A percentile compares a stretch with the other conserved stretches of the same genome.
These are phyloP conservation scores for Leucoraja ocellata DNA, from an alignment of 2,797 vertebrate species.

Conservation along the genomic window DNA sequence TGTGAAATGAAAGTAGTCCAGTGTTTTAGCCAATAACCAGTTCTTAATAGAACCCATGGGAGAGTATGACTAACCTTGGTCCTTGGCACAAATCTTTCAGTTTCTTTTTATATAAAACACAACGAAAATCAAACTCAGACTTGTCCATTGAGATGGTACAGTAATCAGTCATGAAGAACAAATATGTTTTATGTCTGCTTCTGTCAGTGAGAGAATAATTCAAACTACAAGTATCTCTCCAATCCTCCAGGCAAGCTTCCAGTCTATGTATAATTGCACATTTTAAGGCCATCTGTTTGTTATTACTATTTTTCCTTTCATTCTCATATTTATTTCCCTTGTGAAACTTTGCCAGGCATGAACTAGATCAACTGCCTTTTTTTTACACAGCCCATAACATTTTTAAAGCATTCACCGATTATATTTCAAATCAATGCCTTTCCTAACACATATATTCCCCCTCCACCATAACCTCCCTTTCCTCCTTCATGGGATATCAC, in stretches of 20 bases:
- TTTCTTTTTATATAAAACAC: conserved; percentile 31
- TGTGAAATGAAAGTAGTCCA: conserved; percentile 22
- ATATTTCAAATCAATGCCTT: conserved; percentile 3
- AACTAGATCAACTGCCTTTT: conserved; percentile 22
- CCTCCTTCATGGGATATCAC: conserved; percentile 9
- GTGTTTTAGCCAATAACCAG: conserved; percentile 18
- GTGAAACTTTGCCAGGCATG: conserved; percentile 30
- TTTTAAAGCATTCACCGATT: conserved; percentile 22
- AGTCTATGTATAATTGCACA: conserved; percentile 30
- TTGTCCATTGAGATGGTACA: conserved; percentile 35
- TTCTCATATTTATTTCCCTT: conserved; percentile 34
- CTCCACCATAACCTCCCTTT: not conserved
- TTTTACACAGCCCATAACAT: conserved; percentile 21
- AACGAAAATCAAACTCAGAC: conserved; percentile 33
- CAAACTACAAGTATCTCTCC: conserved; percentile 35
- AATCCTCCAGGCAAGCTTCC: conserved; percentile 36
- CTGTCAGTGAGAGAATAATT: conserved; percentile 24
- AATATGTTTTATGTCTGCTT: conserved; percentile 38
- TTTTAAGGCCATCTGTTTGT: conserved; percentile 33
- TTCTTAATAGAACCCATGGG: conserved; percentile 7
- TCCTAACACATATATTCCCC: not conserved
- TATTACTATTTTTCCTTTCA: conserved; percentile 34
- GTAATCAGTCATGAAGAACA: conserved; percentile 38
- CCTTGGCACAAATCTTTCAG: conserved; percentile 17
- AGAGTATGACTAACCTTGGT: conserved; percentile 14